Evolutionary conservation across 1,140 invertebrate species (phyloP), one percentile per base, ranked within the genome.

Genomic region (Nilaparvata lugens): DNA sequence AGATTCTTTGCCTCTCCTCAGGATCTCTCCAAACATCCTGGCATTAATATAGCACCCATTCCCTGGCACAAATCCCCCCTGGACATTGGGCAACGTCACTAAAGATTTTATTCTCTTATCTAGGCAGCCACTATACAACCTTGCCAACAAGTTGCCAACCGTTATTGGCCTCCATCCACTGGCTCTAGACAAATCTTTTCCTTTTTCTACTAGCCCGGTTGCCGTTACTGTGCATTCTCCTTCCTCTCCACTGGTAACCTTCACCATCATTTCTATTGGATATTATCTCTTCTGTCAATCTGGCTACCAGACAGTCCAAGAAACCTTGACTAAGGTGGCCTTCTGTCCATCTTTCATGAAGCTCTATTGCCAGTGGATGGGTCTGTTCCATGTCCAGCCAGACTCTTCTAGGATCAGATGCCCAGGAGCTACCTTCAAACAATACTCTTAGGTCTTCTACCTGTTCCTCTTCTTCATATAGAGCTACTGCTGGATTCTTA

Each of bases 91-190:
- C 6, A 52, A 21, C 16, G 48, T 52, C 7, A 52, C 16, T 11
- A 7, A 7, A 16, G 6, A 11, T 21, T 21, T 52, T 6, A 52
- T 16, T 21, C 23, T 52, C 7, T 6, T 7, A 11, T 52, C 48
- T 21, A 52, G 48, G 6, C 16, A 11, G 16, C 48, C 48, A 18
- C 48, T 52, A 21, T 18, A 52, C 7, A 52, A 7, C 48, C 48
- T 52, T 9, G 48, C 48, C 48, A 52, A 52, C 9, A 52, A 18
- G 48, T 52, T 52, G 16, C 48, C 48, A 6, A 52, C 16, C 6
- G 48, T 52, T 16, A 52, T 52, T 52, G 48, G 48, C 16, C 48
- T 52, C 48, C 48, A n/a, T n/a, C n/a, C n/a, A n/a, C n/a, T n/a
- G n/a, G n/a, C n/a, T n/a, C 16, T 52, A 18, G 7, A 21, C 48